Conservation (phyloP, 2,113 vertebrate genomes). For the Manacus vitellinus region DNA sequence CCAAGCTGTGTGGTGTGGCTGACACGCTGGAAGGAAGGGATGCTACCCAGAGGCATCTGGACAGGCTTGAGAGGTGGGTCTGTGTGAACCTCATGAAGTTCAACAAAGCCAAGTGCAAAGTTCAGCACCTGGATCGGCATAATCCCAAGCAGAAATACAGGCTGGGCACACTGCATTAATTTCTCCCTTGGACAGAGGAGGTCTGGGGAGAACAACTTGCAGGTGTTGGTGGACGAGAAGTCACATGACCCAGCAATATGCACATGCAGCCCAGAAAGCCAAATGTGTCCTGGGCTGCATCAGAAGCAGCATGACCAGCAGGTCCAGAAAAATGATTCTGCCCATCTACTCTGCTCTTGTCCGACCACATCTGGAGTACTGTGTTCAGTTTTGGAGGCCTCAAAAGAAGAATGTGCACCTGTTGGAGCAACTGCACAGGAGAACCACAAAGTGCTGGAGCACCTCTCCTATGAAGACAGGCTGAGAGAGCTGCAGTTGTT, state of each 20-base stretch:
- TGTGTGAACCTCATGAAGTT: not conserved
- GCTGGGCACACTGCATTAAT: not conserved
- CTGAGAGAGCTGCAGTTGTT: not conserved
- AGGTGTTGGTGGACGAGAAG: not conserved
- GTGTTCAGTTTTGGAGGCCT: not conserved
- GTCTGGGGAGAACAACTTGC: not conserved
- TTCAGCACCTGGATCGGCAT: too few species aligned
- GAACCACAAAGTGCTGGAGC: not conserved
- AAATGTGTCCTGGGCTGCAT: not conserved
- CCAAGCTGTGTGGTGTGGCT: not conserved
- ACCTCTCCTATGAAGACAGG: not conserved
- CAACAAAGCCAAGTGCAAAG: not conserved
- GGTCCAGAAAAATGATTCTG: not conserved
- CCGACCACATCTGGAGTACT: not conserved
- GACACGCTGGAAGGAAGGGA: not conserved
- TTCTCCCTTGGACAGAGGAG: not conserved
- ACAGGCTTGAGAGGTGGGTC: not conserved
- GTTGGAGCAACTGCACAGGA: not conserved
- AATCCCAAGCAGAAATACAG: not conserved
- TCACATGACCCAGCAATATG: not conserved
- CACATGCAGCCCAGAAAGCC: not conserved
- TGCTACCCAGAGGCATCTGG: not conserved
- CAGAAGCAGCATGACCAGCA: rapidly evolving
- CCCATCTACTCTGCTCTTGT: rapidly evolving
- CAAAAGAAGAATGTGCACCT: not conserved